phyloP scores from a whole-genome alignment of 2,113 vertebrate species.

The Oxyruncus cristatus region DNA sequence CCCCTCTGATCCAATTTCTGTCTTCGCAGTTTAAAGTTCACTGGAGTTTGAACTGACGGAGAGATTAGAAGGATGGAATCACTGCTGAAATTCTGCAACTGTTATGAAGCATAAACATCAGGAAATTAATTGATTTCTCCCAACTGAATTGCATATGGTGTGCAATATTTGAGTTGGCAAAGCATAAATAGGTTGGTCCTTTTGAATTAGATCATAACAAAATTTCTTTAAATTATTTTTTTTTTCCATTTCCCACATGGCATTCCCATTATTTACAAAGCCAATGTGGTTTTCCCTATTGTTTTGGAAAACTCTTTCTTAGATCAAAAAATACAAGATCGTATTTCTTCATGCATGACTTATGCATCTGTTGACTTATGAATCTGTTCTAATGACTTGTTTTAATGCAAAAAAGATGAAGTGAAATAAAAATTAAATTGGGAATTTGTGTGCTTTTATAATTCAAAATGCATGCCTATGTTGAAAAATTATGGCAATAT shows the following conservation, averaged over 20 bases:
- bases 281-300: not conserved
- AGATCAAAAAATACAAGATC: slow-evolving; percentile 35
- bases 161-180: not conserved
- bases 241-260: not conserved
- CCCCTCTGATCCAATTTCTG: not conserved
- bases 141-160: not conserved
- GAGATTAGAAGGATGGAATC: not conserved
- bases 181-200: not conserved
- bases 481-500: slow-evolving; percentile 3
- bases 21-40: slow-evolving; percentile 1
- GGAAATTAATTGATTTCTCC: slow-evolving; percentile 29
- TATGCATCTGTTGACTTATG: slow-evolving; percentile 19
- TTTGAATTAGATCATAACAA: not conserved
- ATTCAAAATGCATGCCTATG: slow-evolving; percentile 5
- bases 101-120: slow-evolving; percentile 14
- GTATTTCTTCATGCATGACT: slow-evolving; percentile 28
- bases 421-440: slow-evolving; percentile 26
- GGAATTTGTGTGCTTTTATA: slow-evolving; percentile 8
- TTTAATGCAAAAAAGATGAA: slow-evolving; percentile 38
- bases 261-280: not conserved
- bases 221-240: not conserved
- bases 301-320: slow-evolving; percentile 3
- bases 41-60: not conserved
- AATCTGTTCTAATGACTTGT: not conserved
- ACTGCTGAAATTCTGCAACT: not conserved